Conservation (phyloP, 1,140 invertebrate species). For the Liolophura sinensis region DNA sequence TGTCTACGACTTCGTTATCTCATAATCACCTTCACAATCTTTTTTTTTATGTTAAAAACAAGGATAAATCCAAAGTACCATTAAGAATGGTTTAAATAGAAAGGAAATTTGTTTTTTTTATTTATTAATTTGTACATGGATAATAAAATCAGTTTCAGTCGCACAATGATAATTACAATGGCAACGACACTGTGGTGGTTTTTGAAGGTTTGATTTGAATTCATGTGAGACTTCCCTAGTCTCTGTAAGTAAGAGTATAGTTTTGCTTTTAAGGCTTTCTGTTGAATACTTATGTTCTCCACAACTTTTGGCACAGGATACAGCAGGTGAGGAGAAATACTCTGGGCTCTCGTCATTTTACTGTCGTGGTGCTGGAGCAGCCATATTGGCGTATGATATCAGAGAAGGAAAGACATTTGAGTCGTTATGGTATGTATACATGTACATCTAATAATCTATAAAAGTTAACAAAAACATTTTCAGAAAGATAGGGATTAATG, state of each 20-base stretch:
- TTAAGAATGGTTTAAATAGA: no score
- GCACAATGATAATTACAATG: no score
- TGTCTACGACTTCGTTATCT: no score
- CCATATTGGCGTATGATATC: constrained; percentile 55
- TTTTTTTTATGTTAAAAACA: no score
- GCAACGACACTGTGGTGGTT: not conserved
- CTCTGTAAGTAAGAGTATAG: not conserved
- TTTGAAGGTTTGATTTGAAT: not conserved
- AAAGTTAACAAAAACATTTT: no score
- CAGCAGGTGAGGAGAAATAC: constrained; percentile 90
- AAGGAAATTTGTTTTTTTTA: no score
- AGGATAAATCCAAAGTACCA: no score
- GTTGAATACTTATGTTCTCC: not conserved
- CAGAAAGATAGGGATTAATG: no score
- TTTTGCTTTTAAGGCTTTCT: not conserved
- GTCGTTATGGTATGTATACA: constrained; percentile 45
- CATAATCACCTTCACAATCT: no score
- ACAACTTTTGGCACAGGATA: constrained; percentile 74
- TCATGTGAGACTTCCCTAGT: not conserved
- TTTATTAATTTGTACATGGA: no score
- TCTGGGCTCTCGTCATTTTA: constrained; percentile 63
- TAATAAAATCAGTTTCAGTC: no score
- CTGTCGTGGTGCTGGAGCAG: constrained; percentile 54
- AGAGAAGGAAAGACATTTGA: constrained; percentile 42
- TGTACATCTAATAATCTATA: no score